Conservation (phyloP, 2,888 invertebrate species). For the Brachycybe producta region DNA sequence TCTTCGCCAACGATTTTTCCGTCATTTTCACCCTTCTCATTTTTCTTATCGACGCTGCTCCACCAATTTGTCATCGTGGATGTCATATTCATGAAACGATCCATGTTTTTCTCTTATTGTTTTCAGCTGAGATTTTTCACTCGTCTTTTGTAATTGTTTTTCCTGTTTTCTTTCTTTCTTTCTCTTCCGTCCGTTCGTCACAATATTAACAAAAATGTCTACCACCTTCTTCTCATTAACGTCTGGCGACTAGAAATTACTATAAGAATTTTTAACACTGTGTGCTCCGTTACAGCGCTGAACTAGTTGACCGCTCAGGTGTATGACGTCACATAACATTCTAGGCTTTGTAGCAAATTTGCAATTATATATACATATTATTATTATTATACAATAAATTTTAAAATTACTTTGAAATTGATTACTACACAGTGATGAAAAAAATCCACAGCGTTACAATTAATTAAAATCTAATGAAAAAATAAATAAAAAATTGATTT, state of each 20-base stretch:
- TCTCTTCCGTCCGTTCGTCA: background rate
- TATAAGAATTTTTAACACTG: background rate
- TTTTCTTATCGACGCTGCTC: constrained; percentile 3
- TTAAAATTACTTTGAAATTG: too few relatives aligned
- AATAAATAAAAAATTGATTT: too few relatives aligned
- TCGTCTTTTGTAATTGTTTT: too few relatives aligned
- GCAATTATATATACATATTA: too few relatives aligned
- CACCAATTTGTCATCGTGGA: constrained; percentile 19
- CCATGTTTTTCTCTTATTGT: constrained; percentile 11
- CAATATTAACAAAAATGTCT: background rate
- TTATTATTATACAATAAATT: too few relatives aligned
- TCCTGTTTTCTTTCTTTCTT: too few relatives aligned
- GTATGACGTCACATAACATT: too few relatives aligned
- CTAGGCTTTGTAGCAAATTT: too few relatives aligned
- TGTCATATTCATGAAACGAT: constrained; percentile 20
- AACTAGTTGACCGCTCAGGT: too few relatives aligned
- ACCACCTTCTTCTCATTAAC: background rate
- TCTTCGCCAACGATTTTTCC: constrained; percentile 1
- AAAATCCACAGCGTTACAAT: too few relatives aligned
- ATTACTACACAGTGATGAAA: too few relatives aligned
- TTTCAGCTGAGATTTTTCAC: background rate
- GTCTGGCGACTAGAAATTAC: background rate
- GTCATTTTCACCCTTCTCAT: background rate
- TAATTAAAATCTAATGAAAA: too few relatives aligned
- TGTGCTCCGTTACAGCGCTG: background rate